phyloP scores from a whole-genome alignment of 2,888 invertebrate genomes.

The Pandemis corylana region DNA sequence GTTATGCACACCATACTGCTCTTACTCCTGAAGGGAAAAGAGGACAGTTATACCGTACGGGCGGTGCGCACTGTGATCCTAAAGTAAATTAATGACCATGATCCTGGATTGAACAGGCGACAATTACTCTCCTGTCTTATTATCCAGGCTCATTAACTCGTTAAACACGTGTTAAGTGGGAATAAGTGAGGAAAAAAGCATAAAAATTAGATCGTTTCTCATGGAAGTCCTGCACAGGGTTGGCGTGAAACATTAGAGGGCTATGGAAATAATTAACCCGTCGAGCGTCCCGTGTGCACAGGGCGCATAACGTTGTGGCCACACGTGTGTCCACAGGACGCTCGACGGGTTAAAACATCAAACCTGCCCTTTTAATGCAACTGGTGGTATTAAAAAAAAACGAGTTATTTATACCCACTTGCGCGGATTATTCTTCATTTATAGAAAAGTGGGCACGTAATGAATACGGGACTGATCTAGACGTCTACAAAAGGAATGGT shows the following conservation, averaged over 20 bases:
- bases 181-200: conserved; percentile 53
- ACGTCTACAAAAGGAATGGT: no score
- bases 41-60: not conserved
- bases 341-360: no score
- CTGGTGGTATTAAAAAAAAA: no score
- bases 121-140: conserved; percentile 71
- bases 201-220: conserved; percentile 31
- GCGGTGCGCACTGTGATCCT: conserved; percentile 22
- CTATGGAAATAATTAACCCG: not conserved
- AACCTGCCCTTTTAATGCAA: no score
- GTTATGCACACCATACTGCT: not conserved
- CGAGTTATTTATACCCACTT: no score
- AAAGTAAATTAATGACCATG: conserved; percentile 33
- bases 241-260: not conserved
- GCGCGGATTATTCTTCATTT: no score
- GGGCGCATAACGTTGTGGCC: no score
- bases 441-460: no score
- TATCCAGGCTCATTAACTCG: conserved; percentile 67
- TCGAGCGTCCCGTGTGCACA: no score
- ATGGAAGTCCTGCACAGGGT: conserved; percentile 29
- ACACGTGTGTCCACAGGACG: no score
- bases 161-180: conserved; percentile 68
- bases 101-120: conserved; percentile 45
- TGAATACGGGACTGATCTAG: no score
- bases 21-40: not conserved